phyloP scores from a whole-genome alignment of 2,888 invertebrate genomes.

The Amblyteles armatorius region DNA sequence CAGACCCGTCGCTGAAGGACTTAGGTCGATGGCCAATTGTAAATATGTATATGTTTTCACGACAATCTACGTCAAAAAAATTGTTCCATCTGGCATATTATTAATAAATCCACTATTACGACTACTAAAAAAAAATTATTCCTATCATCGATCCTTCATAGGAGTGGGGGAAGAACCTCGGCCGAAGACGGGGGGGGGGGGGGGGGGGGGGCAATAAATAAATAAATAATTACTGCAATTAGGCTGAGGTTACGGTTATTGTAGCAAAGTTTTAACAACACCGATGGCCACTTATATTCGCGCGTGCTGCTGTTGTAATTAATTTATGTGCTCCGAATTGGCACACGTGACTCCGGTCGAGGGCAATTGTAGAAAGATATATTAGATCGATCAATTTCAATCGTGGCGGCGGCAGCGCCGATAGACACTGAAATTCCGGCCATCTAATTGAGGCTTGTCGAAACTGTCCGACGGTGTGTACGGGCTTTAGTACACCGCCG shows the following conservation, averaged over 20 bases:
- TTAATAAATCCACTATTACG: no score
- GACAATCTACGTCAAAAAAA: no score
- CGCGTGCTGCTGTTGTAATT: neutral
- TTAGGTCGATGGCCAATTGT: no score
- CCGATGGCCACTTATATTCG: neutral
- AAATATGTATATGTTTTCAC: no score
- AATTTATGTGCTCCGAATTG: conserved; percentile 26
- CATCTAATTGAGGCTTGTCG: conserved; percentile 41
- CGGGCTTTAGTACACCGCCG: neutral
- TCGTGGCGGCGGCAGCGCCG: neutral
- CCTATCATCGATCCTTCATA: neutral
- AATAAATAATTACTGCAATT: neutral
- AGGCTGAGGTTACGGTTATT: neutral
- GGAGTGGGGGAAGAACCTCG: no score
- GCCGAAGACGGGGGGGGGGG: no score
- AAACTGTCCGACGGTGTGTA: conserved; percentile 41
- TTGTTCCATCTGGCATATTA: no score
- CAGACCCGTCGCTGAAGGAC: no score
- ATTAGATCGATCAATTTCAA: conserved; percentile 41
- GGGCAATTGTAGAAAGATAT: conserved; percentile 22
- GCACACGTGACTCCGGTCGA: conserved; percentile 11
- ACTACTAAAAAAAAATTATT: neutral
- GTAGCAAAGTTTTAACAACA: neutral
- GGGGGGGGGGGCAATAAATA: neutral
- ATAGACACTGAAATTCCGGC: conserved; percentile 38